These are phyloP conservation scores for Saxidomus purpurata DNA, from an alignment of 1,140 invertebrate genomes.

Conservation along the genomic window DNA sequence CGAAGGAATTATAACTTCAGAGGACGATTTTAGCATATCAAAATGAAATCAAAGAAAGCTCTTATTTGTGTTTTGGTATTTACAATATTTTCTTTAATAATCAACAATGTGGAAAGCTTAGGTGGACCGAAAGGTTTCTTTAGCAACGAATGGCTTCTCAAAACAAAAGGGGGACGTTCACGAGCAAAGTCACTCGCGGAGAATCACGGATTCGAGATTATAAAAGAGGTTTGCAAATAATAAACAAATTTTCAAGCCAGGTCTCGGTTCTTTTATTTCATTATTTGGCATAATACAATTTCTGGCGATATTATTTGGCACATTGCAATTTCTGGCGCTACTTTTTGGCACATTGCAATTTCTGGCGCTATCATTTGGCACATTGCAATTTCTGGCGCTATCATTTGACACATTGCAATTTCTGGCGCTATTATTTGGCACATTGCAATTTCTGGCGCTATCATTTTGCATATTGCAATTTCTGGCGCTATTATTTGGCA, in stretches of 20 bases:
- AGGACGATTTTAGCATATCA: not conserved
- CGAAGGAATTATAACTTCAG: not conserved
- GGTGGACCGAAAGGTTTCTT: conserved; percentile 33
- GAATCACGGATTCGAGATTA: conserved; percentile 22
- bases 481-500: too few species aligned
- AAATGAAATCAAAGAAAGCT: too few species aligned
- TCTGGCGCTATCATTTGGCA: too few species aligned
- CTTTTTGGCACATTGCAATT: too few species aligned
- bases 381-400: too few species aligned
- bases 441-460: too few species aligned
- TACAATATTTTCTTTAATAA: not conserved
- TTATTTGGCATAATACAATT: not conserved
- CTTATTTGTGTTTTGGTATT: not conserved
- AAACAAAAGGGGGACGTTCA: not conserved
- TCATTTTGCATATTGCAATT: too few species aligned
- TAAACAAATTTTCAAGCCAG: not conserved
- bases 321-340: too few species aligned
- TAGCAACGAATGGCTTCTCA: conserved; percentile 42
- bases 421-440: too few species aligned
- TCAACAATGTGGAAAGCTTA: not conserved
- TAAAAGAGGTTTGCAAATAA: not conserved
- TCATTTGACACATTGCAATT: too few species aligned
- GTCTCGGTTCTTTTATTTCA: not conserved
- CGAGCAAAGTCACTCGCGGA: not conserved
- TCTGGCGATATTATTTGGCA: too few species aligned